Evolutionary conservation across 1,140 invertebrate genomes (phyloP), one percentile per base, ranked within the genome.

Genomic region (Palaemon carinicauda): DNA sequence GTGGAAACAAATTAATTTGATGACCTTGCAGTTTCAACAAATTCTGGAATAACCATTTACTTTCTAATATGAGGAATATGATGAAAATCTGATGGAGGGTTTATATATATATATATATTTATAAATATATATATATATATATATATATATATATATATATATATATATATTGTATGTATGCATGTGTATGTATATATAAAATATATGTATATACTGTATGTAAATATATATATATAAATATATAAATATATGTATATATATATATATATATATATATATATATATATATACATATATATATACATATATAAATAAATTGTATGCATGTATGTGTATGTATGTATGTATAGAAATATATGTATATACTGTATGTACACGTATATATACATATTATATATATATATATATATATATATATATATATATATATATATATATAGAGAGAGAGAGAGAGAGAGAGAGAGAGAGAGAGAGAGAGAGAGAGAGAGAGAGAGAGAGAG

Each of bases 221-320:
- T 60, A 27, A 14, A 60, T 60, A 60, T 60, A 21, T 60, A 60
- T 60, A 60, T 60, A 60, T 60, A 60, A 14, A 60, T 60, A 60
- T 60, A 60, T 60, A 60, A 14, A 60, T 60, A 60, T 60, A 60
- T 60, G 17, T 60, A 60, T 60, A 60, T 4, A 60, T 60, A 12
- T 60, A 60, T 60, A 60, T 60, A 60, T 60, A 60, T 60, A 60
- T 60, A 60, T 60, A 60, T 60, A 60, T 60, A 60, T 60, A 60
- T 60, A 60, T 60, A 60, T 14, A 3, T 60, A 3, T 60, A 14
- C 21, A 24, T 14, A 60, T 60, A n/a, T 5, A n/a, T 14, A 60
- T 14, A 60, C 21, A 60, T 4, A 60, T 14, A 60, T 14, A 60
- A n/a, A n/a, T n/a, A n/a, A n/a, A n/a, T n/a, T n/a, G n/a, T n/a